A percentile compares a stretch with the other conserved stretches of the same genome.
These are phyloP conservation scores for Mystacides longicornis DNA, from an alignment of 2,888 invertebrate species.

Conservation along the genomic window DNA sequence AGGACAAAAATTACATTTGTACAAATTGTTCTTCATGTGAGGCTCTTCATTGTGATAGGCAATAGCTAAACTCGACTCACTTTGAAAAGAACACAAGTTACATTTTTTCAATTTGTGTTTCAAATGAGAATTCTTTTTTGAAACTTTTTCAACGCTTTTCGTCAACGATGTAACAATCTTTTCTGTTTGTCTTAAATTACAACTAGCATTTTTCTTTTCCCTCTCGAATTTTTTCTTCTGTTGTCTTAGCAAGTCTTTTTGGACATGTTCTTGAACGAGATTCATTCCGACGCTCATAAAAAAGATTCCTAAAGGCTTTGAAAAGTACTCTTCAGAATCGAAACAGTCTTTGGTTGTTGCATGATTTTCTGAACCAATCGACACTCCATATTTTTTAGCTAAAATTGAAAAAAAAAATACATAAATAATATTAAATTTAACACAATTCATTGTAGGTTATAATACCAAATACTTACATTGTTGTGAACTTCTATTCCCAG, in stretches of 20 bases:
- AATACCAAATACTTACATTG: background rate
- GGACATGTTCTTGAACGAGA: slow-evolving; percentile 87
- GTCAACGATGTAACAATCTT: slow-evolving; percentile 74
- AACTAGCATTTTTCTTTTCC: slow-evolving; percentile 51
- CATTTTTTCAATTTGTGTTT: slow-evolving; percentile 71
- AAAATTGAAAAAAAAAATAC: too few species aligned
- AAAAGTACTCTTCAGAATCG: slow-evolving; percentile 67
- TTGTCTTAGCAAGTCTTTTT: slow-evolving; percentile 81
- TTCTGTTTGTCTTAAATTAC: slow-evolving; percentile 61
- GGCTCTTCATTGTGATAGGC: slow-evolving; percentile 85
- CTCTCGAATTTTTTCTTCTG: slow-evolving; percentile 78
- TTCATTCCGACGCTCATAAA: slow-evolving; percentile 87
- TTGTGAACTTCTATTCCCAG: background rate
- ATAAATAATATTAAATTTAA: too few species aligned
- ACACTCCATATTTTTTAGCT: slow-evolving; percentile 29
- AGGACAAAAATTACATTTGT: slow-evolving; percentile 79
- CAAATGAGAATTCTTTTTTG: slow-evolving; percentile 78
- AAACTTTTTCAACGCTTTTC: slow-evolving; percentile 78
- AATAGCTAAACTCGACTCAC: slow-evolving; percentile 77
- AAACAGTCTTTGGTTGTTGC: slow-evolving; percentile 36
- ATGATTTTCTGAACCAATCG: slow-evolving; percentile 34
- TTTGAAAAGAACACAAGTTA: slow-evolving; percentile 82
- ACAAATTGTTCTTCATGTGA: slow-evolving; percentile 81
- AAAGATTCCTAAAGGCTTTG: slow-evolving; percentile 81
- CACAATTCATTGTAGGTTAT: slow-evolving; percentile 44